phyloP scores from a whole-genome alignment of 2,113 vertebrate genomes.

The Axis porcinus region DNA sequence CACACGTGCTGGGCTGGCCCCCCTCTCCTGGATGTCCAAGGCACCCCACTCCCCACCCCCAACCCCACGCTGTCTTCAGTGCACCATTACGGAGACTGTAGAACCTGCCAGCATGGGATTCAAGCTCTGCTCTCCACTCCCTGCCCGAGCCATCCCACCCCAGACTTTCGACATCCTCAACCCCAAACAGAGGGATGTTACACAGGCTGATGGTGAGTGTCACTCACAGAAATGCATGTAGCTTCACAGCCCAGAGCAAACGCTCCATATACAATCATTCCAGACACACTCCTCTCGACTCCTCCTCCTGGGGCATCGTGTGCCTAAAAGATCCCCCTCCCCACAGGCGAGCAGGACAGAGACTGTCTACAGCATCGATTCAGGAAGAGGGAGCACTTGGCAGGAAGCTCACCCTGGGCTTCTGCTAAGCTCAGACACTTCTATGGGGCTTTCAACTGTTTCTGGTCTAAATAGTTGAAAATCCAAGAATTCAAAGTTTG shows the following conservation, averaged over 20 bases:
- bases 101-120: neutral
- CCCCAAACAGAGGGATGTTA: neutral
- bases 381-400: too few species aligned
- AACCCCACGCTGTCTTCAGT: too few species aligned
- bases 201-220: neutral
- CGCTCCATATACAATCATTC: fast-evolving
- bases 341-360: neutral
- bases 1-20: neutral
- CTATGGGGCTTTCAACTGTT: fast-evolving
- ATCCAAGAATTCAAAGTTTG: neutral
- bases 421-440: neutral
- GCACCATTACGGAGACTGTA: neutral
- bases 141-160: neutral
- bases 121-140: neutral
- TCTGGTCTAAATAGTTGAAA: neutral
- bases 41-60: neutral
- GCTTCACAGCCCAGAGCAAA: fast-evolving
- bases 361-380: neutral
- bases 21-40: neutral
- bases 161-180: neutral
- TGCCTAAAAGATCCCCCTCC: neutral
- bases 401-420: neutral
- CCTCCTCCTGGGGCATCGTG: fast-evolving
- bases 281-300: neutral
- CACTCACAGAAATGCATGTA: too few species aligned